Percentiles rank a stretch among this genome's conserved stretches.
Evolutionary conservation across 2,113 vertebrate species (phyloP).

Genomic region (Ivindomyrus marchei): DNA sequence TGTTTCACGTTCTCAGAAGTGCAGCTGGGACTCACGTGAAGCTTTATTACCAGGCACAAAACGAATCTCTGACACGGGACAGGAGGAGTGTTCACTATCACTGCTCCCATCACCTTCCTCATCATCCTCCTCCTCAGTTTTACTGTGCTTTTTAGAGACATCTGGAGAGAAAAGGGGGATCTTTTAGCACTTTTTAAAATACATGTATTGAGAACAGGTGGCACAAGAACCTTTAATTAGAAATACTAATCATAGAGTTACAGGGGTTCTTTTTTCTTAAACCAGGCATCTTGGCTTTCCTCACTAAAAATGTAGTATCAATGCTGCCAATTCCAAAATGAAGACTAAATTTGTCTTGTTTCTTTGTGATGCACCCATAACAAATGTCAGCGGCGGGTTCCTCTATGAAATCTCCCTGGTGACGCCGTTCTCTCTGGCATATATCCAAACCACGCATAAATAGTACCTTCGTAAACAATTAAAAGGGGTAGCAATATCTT

Average conservation of each 20-base stretch:
- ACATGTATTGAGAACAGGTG: background rate
- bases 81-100: constrained; percentile 52
- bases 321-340: background rate
- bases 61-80: constrained; percentile 80
- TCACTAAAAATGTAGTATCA: background rate
- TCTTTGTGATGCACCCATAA: background rate
- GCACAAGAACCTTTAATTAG: background rate
- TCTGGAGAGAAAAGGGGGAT: constrained; percentile 39
- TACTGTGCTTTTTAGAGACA: constrained; percentile 60
- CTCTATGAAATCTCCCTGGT: background rate
- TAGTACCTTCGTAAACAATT: background rate
- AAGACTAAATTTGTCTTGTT: background rate
- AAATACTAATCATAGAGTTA: background rate
- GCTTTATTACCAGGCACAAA: constrained; percentile 85
- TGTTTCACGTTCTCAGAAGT: background rate
- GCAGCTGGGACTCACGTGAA: constrained; percentile 68
- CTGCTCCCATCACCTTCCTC: constrained; percentile 52
- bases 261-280: background rate
- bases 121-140: constrained; percentile 45
- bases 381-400: background rate
- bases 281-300: background rate
- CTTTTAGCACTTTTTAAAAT: background rate
- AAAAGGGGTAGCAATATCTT: background rate
- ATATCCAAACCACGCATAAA: background rate
- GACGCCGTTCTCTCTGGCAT: background rate